These are phyloP conservation scores for Leptinotarsa undecemlineata DNA, from an alignment of 1,140 invertebrate genomes.

Conservation along the genomic window DNA sequence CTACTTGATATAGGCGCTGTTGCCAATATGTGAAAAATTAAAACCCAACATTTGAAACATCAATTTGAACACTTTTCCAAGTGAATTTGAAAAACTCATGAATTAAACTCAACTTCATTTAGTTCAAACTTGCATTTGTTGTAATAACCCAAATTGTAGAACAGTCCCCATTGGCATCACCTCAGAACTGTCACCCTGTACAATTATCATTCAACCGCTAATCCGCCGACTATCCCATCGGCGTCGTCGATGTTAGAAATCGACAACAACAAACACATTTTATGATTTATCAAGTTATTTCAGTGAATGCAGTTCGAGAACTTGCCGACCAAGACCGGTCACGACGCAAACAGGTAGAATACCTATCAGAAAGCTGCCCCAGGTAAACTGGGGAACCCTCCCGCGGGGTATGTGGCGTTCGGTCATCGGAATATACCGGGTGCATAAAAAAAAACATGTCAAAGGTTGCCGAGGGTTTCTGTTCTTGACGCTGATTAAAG, in stretches of 20 bases:
- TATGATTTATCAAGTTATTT: constrained; percentile 15
- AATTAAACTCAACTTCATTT: no score
- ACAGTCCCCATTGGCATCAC: no score
- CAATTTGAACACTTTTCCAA: no score
- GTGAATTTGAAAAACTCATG: no score
- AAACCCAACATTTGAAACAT: no score
- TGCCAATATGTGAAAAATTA: no score
- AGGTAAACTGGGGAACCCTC: constrained; percentile 50
- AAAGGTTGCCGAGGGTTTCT: not conserved
- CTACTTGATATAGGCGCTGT: no score
- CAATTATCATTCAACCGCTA: not conserved
- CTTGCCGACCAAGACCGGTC: constrained; percentile 20
- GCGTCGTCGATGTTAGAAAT: not conserved
- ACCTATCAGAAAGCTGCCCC: constrained; percentile 36
- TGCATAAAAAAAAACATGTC: not conserved
- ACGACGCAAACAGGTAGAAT: constrained; percentile 37
- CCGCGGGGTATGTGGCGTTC: constrained; percentile 30
- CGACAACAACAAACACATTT: constrained; percentile 9
- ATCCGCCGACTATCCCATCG: not conserved
- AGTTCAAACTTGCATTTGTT: no score
- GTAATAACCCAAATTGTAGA: no score
- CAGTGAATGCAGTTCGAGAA: not conserved
- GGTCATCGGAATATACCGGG: constrained; percentile 1
- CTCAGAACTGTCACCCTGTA: not conserved
- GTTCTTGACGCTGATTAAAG: not conserved